phyloP scores from a whole-genome alignment of 1,140 invertebrate genomes.

The Semibalanus balanoides region DNA sequence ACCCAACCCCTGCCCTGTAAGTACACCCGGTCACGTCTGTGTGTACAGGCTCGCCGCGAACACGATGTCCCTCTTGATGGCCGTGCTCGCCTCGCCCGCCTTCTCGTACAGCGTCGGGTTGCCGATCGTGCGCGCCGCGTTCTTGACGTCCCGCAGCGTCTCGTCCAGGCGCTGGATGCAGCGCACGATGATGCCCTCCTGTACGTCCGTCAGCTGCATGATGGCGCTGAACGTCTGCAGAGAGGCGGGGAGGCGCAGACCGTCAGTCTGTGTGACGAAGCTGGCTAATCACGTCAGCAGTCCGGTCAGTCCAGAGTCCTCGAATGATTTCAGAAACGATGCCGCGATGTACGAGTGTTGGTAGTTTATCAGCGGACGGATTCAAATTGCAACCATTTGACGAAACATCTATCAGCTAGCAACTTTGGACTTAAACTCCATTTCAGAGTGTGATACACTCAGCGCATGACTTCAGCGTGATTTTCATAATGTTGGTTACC shows the following conservation, averaged over 20 bases:
- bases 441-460: no score
- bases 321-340: no score
- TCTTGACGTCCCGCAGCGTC: conserved; percentile 76
- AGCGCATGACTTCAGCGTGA: no score
- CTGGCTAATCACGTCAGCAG: no score
- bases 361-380: no score
- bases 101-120: conserved; percentile 78
- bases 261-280: no score
- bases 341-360: no score
- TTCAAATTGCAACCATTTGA: no score
- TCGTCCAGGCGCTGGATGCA: conserved; percentile 95
- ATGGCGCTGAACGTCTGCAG: conserved; percentile 65
- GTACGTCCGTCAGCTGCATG: conserved; percentile 79
- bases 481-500: no score
- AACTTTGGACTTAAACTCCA: no score
- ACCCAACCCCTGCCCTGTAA: neutral
- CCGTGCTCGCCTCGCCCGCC: conserved; percentile 85
- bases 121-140: conserved; percentile 83
- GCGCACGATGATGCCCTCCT: conserved; percentile 95
- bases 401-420: no score
- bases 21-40: conserved; percentile 30
- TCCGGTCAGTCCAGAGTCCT: no score
- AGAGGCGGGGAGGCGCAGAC: conserved; percentile 27
- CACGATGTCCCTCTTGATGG: conserved; percentile 94
- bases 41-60: conserved; percentile 95